Base-by-base conservation (phyloP, 1,140 invertebrate genomes). In the Heliconius congener region DNA sequence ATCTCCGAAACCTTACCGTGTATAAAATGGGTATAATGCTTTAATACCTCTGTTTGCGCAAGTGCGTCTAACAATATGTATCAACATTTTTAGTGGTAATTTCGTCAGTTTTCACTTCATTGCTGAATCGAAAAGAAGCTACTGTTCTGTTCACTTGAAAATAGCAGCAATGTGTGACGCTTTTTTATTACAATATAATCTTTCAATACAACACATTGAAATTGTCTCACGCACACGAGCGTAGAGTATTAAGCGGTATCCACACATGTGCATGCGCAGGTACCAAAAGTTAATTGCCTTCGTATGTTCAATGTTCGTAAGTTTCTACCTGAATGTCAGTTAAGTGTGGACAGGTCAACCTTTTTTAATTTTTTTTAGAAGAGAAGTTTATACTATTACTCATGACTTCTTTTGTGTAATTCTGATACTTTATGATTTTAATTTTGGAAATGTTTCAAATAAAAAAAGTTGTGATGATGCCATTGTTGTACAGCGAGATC, bases 281-380 rank as follows among this genome's bases (percentile, higher is more conserved):
- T 85, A 83, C 83, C 83, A 81, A 80, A 83, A 90, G 88, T 90
- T 93, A 93, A 93, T 93, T 92, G 92, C 88, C 87, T 88, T 92
- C 88, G 87, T 93, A 90, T 93, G 91, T 90, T 88, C 90, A 90
- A 88, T 91, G 88, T 88, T 89, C 87, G 88, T 88, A 90, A 87
- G 84, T 85, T 87, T 90, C 88, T 93, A 91, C 91, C 90, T 93
- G 86, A 80, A 79, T 76, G 81, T 85, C 80, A 83, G 81, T 78
- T 81, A 82, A 84, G 83, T 86, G 83, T 79, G 85, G 85, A 88
- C 84, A 86, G 81, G 81, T 82, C 74, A 79, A 79, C 79, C 81
- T 83, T 77, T 77, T 81, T 71, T 78, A 60, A 75, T 30, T 57
- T 27, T 27, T 73, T 52, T 50, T 73, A 55, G 27, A 55, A 55